Conservation (phyloP, 2,113 vertebrate genomes). For the Eclectus roratus region DNA sequence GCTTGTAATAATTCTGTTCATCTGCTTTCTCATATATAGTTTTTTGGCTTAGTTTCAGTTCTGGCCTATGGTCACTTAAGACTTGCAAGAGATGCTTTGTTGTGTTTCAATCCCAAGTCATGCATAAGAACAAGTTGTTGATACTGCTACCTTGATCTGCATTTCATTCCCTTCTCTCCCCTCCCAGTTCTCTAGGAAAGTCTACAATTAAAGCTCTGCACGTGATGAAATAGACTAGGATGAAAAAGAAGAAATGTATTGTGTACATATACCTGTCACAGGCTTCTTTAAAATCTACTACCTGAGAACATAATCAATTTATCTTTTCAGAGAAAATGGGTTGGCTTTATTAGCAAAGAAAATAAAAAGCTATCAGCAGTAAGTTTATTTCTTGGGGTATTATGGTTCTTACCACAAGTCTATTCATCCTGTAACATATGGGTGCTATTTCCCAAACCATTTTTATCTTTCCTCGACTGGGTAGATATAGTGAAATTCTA, state of each 20-base stretch:
- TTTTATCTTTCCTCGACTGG: neutral
- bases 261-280: neutral
- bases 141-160: neutral
- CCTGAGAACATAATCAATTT: neutral
- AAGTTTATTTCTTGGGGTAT: neutral
- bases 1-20: neutral
- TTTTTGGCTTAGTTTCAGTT: neutral
- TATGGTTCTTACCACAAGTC: neutral
- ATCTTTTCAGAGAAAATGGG: fast-evolving
- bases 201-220: neutral
- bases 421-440: neutral
- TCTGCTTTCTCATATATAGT: neutral
- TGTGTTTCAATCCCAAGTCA: neutral
- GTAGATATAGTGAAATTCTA: neutral
- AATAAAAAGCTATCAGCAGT: neutral
- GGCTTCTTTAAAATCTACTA: neutral
- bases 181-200: neutral
- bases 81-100: neutral
- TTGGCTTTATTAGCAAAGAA: neutral
- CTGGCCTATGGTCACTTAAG: neutral
- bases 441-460: neutral
- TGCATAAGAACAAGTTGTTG: neutral
- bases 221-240: neutral
- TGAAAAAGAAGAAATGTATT: neutral
- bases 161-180: neutral